phyloP scores from a whole-genome alignment of 2,113 vertebrate genomes.

The Blennius ocellaris region DNA sequence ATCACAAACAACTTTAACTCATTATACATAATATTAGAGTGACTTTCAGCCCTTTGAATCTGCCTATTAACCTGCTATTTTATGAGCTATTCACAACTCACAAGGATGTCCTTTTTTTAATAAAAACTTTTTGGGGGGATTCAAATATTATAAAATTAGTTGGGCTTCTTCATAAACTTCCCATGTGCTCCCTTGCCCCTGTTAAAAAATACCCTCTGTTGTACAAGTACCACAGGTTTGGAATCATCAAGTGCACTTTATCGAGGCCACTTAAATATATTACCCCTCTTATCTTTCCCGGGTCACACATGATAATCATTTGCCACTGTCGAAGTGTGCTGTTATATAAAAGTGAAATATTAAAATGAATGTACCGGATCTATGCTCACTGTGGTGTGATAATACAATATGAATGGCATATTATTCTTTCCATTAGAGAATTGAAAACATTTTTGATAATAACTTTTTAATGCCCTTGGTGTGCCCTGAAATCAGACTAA shows the following conservation, averaged over 20 bases:
- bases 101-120: no score
- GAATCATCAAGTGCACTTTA: slow-evolving; percentile 24
- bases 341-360: slow-evolving; percentile 46
- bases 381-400: slow-evolving; percentile 34
- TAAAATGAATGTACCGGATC: slow-evolving; percentile 39
- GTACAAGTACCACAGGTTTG: background rate
- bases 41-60: background rate
- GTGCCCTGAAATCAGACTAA: slow-evolving; percentile 46
- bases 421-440: slow-evolving; percentile 37
- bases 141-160: background rate
- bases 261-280: slow-evolving; percentile 27
- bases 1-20: no score
- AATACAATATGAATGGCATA: slow-evolving; percentile 50
- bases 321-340: slow-evolving; percentile 21
- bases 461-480: slow-evolving; percentile 52
- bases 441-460: slow-evolving; percentile 45
- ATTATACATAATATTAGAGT: background rate
- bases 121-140: no score
- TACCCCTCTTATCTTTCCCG: slow-evolving; percentile 32
- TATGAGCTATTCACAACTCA: no score
- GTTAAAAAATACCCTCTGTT: slow-evolving; percentile 4
- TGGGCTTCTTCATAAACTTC: background rate
- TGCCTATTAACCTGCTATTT: no score
- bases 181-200: slow-evolving; percentile 4
- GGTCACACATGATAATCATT: slow-evolving; percentile 31